Evolutionary conservation across 2,888 invertebrate genomes (phyloP), one percentile per base, ranked within the genome.

Genomic region (Cistogaster globosa): DNA sequence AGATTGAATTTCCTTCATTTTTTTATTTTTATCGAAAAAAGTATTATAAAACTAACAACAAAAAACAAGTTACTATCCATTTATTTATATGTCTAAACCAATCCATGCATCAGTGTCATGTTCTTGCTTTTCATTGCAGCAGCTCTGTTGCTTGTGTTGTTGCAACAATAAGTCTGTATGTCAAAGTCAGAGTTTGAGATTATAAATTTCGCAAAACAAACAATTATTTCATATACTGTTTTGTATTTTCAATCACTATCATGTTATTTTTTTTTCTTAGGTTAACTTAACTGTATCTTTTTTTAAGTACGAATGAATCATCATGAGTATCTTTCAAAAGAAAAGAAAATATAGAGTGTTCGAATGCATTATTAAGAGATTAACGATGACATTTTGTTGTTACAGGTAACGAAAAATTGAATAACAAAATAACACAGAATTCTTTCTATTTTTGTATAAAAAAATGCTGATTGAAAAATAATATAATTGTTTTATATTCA

Each of bases 31-130:
- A 12, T 42, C 22, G 12, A 18, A 12, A 38, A 42, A 60, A 48
- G 0, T 42, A n/a, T 42, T 36, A 67, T 45, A 74, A 58, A n/a
- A 68, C 12, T 26, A 51, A 58, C 38, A 76, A 53, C n/a, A 63
- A n/a, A 60, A 16, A 60, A 68, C 0, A 12, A 26, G 4, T 26
- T 18, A 8, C 26, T 51, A 22, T 63, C 32, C 48, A 57, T 72
- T 65, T 65, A 58, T 72, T 51, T 42, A 51, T 72, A 38, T 38
- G 42, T 63, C 60, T 77, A 53, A 71, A 45, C 76, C 18, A 71
- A 65, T 32, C 65, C 76, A 82, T 71, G 82, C 63, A 82, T 76
- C 82, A 82, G 65, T 83, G 76, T 83, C 76, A 77, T 53, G 57
- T 71, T 53, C 11, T 18, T 18, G 9, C 55, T 65, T 45, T 18